Conservation (phyloP, 2,888 invertebrate species). For the Periphyllus acericola region DNA sequence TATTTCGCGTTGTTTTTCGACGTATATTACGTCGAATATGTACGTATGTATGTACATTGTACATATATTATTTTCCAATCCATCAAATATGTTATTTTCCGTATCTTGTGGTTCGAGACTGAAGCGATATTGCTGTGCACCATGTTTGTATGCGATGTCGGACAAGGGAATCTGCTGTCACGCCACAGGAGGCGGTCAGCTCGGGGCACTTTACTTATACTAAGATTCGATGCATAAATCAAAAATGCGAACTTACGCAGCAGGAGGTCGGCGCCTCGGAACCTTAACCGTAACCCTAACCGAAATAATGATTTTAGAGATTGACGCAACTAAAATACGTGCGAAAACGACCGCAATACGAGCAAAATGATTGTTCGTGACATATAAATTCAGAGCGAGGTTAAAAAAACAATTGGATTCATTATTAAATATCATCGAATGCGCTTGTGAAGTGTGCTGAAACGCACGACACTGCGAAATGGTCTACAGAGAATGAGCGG, state of each 20-base stretch:
- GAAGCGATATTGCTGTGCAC: too few relatives aligned
- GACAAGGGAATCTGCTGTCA: background rate
- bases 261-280: conserved; percentile 38
- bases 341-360: background rate
- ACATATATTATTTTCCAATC: too few relatives aligned
- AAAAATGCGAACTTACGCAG: conserved; percentile 18
- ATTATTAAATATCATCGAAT: too few relatives aligned
- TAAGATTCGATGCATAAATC: conserved; percentile 24
- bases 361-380: background rate
- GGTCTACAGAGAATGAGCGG: too few relatives aligned
- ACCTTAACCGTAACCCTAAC: too few relatives aligned
- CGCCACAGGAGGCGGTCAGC: conserved; percentile 8
- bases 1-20: too few relatives aligned
- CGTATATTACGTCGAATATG: too few relatives aligned
- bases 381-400: background rate
- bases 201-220: conserved; percentile 8
- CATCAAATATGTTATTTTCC: too few relatives aligned
- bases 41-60: too few relatives aligned
- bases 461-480: background rate
- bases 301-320: background rate
- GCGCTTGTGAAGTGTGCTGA: background rate
- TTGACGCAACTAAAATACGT: background rate
- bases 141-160: background rate
- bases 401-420: background rate
- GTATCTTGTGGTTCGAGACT: too few relatives aligned